Base-by-base conservation (phyloP, 2,797 vertebrate species). In the Enteromius argenteus region DNA sequence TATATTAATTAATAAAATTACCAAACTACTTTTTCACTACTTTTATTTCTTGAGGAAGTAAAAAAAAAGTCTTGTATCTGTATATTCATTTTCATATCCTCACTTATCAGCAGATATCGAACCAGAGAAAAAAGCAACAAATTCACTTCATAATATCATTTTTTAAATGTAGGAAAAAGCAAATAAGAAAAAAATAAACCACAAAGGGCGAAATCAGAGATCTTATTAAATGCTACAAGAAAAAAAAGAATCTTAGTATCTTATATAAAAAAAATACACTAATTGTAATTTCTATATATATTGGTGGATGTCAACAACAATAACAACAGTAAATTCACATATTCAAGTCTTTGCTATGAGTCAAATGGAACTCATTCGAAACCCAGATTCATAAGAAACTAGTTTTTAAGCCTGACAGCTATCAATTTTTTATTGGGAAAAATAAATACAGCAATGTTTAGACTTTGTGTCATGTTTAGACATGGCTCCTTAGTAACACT, bases 401-500 rank as follows among this genome's bases (percentile, higher is more conserved):
- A 0, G 30, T 51, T 77, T 84, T 77, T 78, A 68, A 73, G 79
- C 81, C 64, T 23, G 60, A 21, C 75, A 46, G 73, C 39, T 53
- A 85, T 37, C 21, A n/a, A n/a, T n/a, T 78, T 39, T 13, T 3
- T 51, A n/a, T 23, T 42, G 39, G 32, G 83, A 80, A 89, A 90
- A 84, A 71, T 69, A 69, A 83, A 77, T 81, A 85, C 39, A 13
- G 49, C 53, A 19, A 74, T 85, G 86, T 84, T 86, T 82, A 85
- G 56, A 86, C 27, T 85, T 32, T 66, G 42, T 9, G 23, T 66
- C 68, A n/a, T 27, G 37, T 46, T 49, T 68, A 77, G 23, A 35
- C 42, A 67, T 2, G 35, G 49, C 84, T 89, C 89, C 72, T 69
- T 89, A 80, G 87, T 86, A 89, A 90, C 83, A 66, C n/a, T 49